Evolutionary conservation across 2,888 invertebrate species (phyloP).

Genomic region (Synergus itoensis): DNA sequence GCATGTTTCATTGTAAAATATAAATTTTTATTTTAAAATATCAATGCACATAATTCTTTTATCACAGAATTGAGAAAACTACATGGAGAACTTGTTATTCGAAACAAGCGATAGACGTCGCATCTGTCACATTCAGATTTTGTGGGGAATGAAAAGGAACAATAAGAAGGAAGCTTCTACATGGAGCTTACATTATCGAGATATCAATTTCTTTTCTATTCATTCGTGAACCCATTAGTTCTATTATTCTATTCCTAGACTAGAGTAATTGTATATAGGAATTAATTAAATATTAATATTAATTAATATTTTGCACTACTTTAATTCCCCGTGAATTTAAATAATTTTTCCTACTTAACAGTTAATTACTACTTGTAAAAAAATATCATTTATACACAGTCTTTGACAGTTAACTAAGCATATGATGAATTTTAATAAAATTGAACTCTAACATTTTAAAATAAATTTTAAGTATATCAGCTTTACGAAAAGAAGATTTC

Average conservation of each 20-base stretch:
- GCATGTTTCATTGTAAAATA: not conserved
- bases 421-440: not conserved
- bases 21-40: not conserved
- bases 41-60: not conserved
- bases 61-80: not conserved
- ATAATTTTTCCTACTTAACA: not conserved
- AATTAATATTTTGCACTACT: no score
- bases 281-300: no score
- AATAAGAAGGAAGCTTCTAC: not conserved
- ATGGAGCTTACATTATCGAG: constrained; percentile 14
- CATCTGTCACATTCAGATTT: constrained; percentile 23
- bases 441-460: not conserved
- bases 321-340: not conserved
- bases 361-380: not conserved
- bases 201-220: constrained; percentile 28
- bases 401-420: no score
- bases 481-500: not conserved
- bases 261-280: no score
- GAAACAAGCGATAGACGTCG: constrained; percentile 1
- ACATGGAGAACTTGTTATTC: not conserved
- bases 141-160: not conserved
- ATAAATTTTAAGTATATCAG: not conserved
- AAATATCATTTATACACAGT: not conserved
- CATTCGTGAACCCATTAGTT: not conserved
- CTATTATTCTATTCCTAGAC: no score